phyloP scores from a whole-genome alignment of 37 sponge, comb jelly and placozoan species.

The Dysidea cf. avara region DNA sequence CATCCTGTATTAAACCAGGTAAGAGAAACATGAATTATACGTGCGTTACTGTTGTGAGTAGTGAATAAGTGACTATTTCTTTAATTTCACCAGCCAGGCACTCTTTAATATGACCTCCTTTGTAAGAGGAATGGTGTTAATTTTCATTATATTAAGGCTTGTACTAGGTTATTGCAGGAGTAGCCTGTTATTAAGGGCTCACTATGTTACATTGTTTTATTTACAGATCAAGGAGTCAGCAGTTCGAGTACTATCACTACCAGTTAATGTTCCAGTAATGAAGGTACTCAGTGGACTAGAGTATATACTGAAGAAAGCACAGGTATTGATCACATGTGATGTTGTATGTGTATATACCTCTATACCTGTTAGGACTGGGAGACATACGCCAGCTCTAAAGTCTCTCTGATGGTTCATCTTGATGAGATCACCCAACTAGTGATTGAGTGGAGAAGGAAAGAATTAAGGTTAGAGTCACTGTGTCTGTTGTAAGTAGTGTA shows the following conservation, averaged over 20 bases:
- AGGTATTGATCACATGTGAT: slow-evolving; percentile 37
- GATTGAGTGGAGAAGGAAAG: slow-evolving; percentile 81
- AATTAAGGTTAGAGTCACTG: slow-evolving; percentile 76
- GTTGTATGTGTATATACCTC: neutral
- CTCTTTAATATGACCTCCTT: too few species aligned
- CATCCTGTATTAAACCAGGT: slow-evolving; percentile 85
- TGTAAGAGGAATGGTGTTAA: too few species aligned
- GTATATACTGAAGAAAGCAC: slow-evolving; percentile 76
- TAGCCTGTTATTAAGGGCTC: too few species aligned
- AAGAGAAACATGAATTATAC: neutral
- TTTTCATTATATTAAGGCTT: too few species aligned
- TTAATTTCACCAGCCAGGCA: too few species aligned
- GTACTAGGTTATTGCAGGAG: too few species aligned
- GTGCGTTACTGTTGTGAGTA: too few species aligned
- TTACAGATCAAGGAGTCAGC: slow-evolving; percentile 45
- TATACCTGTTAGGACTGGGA: slow-evolving; percentile 80
- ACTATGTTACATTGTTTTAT: neutral
- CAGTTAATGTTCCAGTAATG: slow-evolving; percentile 69
- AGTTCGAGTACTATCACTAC: slow-evolving; percentile 53
- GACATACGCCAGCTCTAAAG: slow-evolving; percentile 62
- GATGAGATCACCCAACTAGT: slow-evolving; percentile 55
- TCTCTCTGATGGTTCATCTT: slow-evolving; percentile 58
- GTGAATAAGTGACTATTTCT: too few species aligned
- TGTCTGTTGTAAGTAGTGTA: too few species aligned
- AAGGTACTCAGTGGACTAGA: slow-evolving; percentile 83